Evolutionary conservation across 2,888 invertebrate genomes (phyloP), one percentile per base, ranked within the genome.

Genomic region (Troides helena): DNA sequence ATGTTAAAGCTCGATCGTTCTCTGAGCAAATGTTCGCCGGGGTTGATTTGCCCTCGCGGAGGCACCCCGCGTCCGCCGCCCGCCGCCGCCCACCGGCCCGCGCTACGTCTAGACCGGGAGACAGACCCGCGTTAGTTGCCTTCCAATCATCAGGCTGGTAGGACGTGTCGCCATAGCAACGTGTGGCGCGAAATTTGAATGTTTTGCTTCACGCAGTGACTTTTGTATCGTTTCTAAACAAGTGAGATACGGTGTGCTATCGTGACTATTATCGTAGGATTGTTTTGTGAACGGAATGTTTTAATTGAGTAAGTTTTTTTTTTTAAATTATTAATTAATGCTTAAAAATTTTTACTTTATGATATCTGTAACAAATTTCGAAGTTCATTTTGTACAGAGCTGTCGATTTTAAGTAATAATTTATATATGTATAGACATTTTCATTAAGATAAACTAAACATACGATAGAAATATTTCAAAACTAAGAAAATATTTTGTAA

Each of bases 101-200:
- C 83, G 90, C 84, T 84, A 83, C 83, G 90, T 89, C 90, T 90
- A 90, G 90, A 89, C 90, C 81, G 76, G 73, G 77, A 76, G 74
- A 77, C 82, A 81, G 81, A 81, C 81, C 57, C 73, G 71, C 75
- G 79, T 81, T 80, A 92, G 92, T 90, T 82, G 81, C 76, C 80
- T 79, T 78, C 76, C 74, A 80, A 75, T 83, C 72, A 73, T 79
- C 75, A 82, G 12, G 61, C 72, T 80, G 80, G 80, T 70, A 81
- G 83, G 83, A 74, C 80, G 87, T 84, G n/a, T 67, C 75, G 69
- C 72, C 71, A 62, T 74, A 60, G 14, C 63, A 58, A 36, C 65
- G 72, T 74, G 78, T 81, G 84, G 85, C 89, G 90, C 86, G 85
- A 88, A 87, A 82, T 89, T 89, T 78, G 76, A 87, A 89, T 76